Conservation (phyloP, 2,797 vertebrate species). For the Tenualosa ilisha region DNA sequence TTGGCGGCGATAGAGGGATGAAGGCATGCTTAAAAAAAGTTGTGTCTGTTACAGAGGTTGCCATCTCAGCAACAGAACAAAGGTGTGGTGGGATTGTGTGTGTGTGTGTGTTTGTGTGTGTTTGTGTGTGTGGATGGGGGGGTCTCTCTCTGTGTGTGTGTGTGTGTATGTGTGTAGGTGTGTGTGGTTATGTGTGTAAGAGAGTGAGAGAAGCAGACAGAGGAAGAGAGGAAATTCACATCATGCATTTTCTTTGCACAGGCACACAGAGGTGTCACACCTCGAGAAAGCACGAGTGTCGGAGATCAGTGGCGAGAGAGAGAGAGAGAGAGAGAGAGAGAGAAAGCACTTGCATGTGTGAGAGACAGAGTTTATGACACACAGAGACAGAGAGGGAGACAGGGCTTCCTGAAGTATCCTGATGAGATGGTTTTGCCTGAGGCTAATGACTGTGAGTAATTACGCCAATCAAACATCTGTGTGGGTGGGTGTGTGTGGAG, state of each 20-base stretch:
- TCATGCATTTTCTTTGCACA: constrained; percentile 20
- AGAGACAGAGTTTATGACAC: not conserved
- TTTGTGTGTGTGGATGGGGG: not conserved
- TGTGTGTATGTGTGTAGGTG: not conserved
- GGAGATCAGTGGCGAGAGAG: not conserved
- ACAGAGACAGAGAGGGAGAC: not conserved
- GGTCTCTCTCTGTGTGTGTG: not conserved
- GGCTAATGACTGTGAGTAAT: constrained; percentile 79
- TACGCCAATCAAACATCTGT: constrained; percentile 63
- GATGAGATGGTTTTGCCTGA: constrained; percentile 50
- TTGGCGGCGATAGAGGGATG: not conserved
- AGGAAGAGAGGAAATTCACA: constrained; percentile 4
- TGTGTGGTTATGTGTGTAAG: not conserved
- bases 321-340: not conserved
- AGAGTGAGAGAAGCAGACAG: not conserved
- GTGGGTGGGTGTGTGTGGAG: constrained; percentile 15
- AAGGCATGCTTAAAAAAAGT: not conserved
- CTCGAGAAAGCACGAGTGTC: not conserved
- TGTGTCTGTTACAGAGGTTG: not conserved
- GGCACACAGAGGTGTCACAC: constrained; percentile 11
- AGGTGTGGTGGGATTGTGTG: not conserved
- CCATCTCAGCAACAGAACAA: constrained; percentile 18
- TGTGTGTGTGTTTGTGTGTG: not conserved
- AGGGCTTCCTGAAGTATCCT: constrained; percentile 28
- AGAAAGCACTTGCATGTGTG: not conserved